phyloP scores from a whole-genome alignment of 2,888 invertebrate species.

The Anarsia innoxiella region DNA sequence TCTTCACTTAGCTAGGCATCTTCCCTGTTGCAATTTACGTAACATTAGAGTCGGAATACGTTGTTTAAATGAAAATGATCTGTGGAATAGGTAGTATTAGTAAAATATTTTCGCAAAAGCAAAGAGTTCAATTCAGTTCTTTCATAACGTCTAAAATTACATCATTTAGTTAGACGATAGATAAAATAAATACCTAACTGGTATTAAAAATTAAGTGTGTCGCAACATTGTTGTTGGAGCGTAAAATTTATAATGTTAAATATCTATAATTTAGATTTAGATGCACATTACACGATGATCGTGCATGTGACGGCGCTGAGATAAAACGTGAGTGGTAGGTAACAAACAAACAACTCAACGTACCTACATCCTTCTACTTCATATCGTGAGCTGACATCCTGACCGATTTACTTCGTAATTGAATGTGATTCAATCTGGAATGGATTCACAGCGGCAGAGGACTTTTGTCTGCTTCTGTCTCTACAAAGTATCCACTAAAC shows the following conservation, averaged over 20 bases:
- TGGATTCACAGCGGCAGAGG: constrained; percentile 35
- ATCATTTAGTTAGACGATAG: too few species aligned
- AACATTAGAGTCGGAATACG: background rate
- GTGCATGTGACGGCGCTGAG: constrained; percentile 1
- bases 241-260: too few species aligned
- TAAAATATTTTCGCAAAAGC: background rate
- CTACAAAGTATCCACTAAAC: too few species aligned
- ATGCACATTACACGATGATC: too few species aligned
- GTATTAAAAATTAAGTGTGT: too few species aligned
- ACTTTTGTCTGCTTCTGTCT: constrained; percentile 24
- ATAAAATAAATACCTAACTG: too few species aligned
- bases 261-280: too few species aligned
- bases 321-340: constrained; percentile 2
- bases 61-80: background rate
- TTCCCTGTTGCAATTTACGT: constrained; percentile 15
- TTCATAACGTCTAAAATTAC: too few species aligned
- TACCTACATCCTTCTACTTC: constrained; percentile 9
- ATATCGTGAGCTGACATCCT: constrained; percentile 36
- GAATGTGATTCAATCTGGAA: constrained; percentile 50
- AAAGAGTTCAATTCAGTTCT: too few species aligned
- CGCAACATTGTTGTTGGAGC: too few species aligned
- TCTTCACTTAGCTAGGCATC: too few species aligned
- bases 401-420: constrained; percentile 49
- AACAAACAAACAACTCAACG: constrained; percentile 2
- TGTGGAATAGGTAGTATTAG: background rate